A percentile compares a stretch with the other conserved stretches of the same genome.
Conservation (phyloP, 1,140 invertebrate species). For the Panagrolaimus sp. region DNA sequence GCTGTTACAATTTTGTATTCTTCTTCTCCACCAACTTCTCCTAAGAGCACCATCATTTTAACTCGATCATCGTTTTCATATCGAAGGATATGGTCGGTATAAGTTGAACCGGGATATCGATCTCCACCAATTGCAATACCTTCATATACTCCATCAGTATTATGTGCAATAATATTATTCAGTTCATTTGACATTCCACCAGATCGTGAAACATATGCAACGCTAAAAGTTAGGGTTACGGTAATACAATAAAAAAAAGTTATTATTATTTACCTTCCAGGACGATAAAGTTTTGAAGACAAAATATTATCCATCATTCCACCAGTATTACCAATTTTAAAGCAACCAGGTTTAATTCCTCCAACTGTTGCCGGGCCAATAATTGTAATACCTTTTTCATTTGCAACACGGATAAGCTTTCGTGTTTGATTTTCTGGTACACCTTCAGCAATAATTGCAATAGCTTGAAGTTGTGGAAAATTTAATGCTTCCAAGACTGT, state of each 20-base stretch:
- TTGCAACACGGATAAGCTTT: conserved; percentile 80
- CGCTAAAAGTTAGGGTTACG: conserved; percentile 64
- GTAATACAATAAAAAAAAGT: conserved; percentile 15
- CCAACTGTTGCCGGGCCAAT: conserved; percentile 91
- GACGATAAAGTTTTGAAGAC: conserved; percentile 88
- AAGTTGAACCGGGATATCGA: conserved; percentile 93
- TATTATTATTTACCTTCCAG: conserved; percentile 68
- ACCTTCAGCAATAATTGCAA: conserved; percentile 97
- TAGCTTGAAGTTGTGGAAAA: conserved; percentile 86
- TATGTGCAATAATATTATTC: conserved; percentile 94
- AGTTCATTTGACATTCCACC: conserved; percentile 99
- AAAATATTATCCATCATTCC: conserved; percentile 99
- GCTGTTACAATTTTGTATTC: conserved; percentile 93
- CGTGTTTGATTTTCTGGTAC: conserved; percentile 96
- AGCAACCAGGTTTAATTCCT: conserved; percentile 95
- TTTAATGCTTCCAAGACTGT: conserved; percentile 86
- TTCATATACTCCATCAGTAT: conserved; percentile 93
- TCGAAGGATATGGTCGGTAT: conserved; percentile 92
- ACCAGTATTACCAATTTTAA: conserved; percentile 98
- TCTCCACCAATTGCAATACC: conserved; percentile 99
- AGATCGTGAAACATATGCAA: conserved; percentile 94
- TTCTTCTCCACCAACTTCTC: conserved; percentile 97
- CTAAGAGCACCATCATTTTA: conserved; percentile 89
- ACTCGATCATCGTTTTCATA: conserved; percentile 70
- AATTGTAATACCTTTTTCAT: conserved; percentile 75